Percentiles rank a stretch among this genome's conserved stretches.
phyloP scores from a whole-genome alignment of 1,140 invertebrate species.

The Panagrolaimus sp. region DNA sequence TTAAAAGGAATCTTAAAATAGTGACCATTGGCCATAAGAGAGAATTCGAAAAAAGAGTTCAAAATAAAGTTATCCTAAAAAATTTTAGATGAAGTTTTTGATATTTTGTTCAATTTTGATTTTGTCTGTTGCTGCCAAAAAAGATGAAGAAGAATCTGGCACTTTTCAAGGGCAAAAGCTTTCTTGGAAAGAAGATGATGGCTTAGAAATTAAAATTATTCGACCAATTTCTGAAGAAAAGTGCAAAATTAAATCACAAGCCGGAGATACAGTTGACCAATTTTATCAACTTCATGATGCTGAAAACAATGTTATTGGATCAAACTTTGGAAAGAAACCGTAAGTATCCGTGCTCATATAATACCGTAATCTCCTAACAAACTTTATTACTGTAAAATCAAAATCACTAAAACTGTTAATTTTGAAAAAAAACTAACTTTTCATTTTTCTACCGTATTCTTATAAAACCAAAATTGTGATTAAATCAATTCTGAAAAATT shows the following conservation, averaged over 20 bases:
- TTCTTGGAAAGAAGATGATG: slow-evolving; percentile 51
- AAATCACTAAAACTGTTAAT: too few species aligned
- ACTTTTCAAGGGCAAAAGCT: slow-evolving; percentile 41
- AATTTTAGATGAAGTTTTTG: too few species aligned
- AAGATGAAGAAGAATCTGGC: slow-evolving; percentile 17
- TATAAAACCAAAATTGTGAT: too few species aligned
- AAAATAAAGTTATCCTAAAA: too few species aligned
- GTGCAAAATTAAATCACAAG: slow-evolving; percentile 52
- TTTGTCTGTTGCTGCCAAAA: not conserved
- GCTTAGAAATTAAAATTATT: slow-evolving; percentile 56
- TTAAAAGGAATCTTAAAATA: too few species aligned
- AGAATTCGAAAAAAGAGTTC: too few species aligned
- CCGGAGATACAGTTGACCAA: slow-evolving; percentile 54
- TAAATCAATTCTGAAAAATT: not conserved
- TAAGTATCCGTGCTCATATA: slow-evolving; percentile 29
- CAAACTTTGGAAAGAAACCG: slow-evolving; percentile 57
- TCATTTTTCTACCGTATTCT: too few species aligned
- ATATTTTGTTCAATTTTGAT: too few species aligned
- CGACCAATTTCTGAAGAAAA: slow-evolving; percentile 51
- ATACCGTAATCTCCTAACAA: too few species aligned
- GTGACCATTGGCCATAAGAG: too few species aligned
- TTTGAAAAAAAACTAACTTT: too few species aligned
- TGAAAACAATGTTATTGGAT: slow-evolving; percentile 57
- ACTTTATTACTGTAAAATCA: too few species aligned
- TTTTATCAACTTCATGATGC: slow-evolving; percentile 53